Base-by-base conservation (phyloP, 2,797 vertebrate genomes). In the Lepus townsendii region DNA sequence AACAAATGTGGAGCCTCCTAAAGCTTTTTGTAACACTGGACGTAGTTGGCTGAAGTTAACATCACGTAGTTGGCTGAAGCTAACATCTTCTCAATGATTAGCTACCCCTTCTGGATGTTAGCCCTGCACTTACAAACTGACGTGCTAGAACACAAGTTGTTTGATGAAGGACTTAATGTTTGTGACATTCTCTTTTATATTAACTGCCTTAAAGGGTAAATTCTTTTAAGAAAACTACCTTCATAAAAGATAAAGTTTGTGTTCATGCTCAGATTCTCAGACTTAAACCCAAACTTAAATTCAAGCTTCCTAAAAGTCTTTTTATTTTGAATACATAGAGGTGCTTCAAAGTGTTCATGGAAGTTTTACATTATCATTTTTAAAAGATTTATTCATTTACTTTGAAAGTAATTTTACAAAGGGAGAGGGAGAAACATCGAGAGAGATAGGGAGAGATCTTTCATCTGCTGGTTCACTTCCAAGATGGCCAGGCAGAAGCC, bases 211-310 rank as follows among this genome's bases (percentile, higher is more conserved):
- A 63, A 76, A 42, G 65, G 24, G 4, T 54, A 60, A 90, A 19
- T 22, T 76, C 32, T 95, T 95, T 69, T 75, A 22, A 82, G 26
- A 91, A 2, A 82, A 91, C 4, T 35, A 84, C 11, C 27, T 78
- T 27, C 78, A 66, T 73, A 86, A 80, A 94, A 92, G 95, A 63
- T 42, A 72, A 76, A 76, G 26, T 76, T 11, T 85, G 24, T 24
- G 13, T 60, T 75, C 35, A 84, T 65, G 73, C 5, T 60, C 13
- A 26, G 11, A 24, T 26, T 32, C 2, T 79, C 38, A 65, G 17
- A 88, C 42, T 80, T 82, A 85, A 77, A 24, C 9, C 27, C 35
- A 83, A 57, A 75, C 14, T 85, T 82, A 85, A 77, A 24, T 7
- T 17, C 35, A 88, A 57, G 66, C 14, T 57, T 17, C 35, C 24